Base-by-base conservation (phyloP, 2,888 invertebrate species). In the Noctua fimbriata region DNA sequence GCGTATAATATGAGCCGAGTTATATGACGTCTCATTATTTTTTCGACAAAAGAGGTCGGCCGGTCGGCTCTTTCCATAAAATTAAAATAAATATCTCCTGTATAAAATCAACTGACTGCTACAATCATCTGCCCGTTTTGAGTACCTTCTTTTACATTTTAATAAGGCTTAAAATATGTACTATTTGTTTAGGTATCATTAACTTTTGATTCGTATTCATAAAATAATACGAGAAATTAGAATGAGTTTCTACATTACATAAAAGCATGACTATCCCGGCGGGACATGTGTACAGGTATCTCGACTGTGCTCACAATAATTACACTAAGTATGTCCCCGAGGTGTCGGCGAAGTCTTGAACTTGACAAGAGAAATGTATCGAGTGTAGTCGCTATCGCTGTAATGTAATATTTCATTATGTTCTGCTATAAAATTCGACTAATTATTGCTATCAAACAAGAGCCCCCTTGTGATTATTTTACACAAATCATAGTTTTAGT, bases 11-110 rank as follows among this genome's bases (percentile, higher is more conserved):
- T 79, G 76, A 83, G 63, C 79, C 73, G 28, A 83, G 36, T 83
- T 86, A 83, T 83, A 49, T 82, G 73, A 83, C 49, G 67, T 70
- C 79, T 85, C 75, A 79, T 85, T 85, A 86, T 86, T 73, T 79
- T 84, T 85, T 85, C 55, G 73, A 83, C 75, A 78, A 75, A 44
- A 44, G 58, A 72, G 60, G 63, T 1, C 65, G 75, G 52, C 12
- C 36, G 67, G 67, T 4, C 63, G 21, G n/a, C 44, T 66, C 60
- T 47, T 65, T 69, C 63, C 77, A 83, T 77, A 69, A 69, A 69
- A 69, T 69, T 76, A 55, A 83, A 76, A 69, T 81, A 69, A 83
- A 79, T 82, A 44, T 65, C 47, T 60, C 36, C 36, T 28, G 10
- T 36, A 47, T 28, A 49, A 32, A 49, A 78, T 78, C 52, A 44